Conservation (phyloP, 2,888 invertebrate species). For the Lomographa bimaculata region DNA sequence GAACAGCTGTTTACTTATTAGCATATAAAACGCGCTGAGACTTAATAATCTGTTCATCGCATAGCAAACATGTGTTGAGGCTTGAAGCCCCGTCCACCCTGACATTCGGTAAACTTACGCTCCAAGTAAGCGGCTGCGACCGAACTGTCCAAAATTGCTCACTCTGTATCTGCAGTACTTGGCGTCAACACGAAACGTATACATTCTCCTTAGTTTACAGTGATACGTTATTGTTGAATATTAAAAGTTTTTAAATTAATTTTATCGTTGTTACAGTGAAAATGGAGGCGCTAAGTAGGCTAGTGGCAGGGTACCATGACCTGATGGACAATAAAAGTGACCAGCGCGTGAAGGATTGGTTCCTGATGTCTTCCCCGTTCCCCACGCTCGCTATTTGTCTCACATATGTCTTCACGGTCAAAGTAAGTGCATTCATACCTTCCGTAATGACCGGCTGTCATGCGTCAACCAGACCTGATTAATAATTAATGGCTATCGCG, state of each 20-base stretch:
- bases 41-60: conserved; percentile 19
- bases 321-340: conserved; percentile 94
- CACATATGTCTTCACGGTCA: conserved; percentile 89
- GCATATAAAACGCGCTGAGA: conserved; percentile 5
- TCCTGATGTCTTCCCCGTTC: conserved; percentile 91
- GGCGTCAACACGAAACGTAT: conserved; percentile 29
- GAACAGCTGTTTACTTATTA: conserved; percentile 17
- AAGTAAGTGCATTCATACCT: conserved; percentile 68
- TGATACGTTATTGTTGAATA: conserved; percentile 2
- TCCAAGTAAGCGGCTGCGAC: conserved; percentile 40
- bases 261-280: conserved; percentile 64
- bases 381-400: conserved; percentile 90
- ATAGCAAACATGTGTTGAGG: conserved; percentile 14
- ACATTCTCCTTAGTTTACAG: conserved; percentile 3
- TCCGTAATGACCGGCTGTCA: background rate
- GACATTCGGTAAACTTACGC: conserved; percentile 62
- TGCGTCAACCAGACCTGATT: conserved; percentile 34
- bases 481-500: conserved; percentile 32
- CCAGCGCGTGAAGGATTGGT: conserved; percentile 90
- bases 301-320: conserved; percentile 88
- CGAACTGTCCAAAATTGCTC: conserved; percentile 36
- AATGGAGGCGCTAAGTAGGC: conserved; percentile 84
- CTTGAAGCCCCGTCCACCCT: conserved; percentile 54
- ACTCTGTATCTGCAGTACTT: conserved; percentile 38
- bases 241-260: background rate